Percentiles rank a stretch among this genome's conserved stretches.
Evolutionary conservation across 2,113 vertebrate genomes (phyloP).

Genomic region (Prionailurus bengalensis): DNA sequence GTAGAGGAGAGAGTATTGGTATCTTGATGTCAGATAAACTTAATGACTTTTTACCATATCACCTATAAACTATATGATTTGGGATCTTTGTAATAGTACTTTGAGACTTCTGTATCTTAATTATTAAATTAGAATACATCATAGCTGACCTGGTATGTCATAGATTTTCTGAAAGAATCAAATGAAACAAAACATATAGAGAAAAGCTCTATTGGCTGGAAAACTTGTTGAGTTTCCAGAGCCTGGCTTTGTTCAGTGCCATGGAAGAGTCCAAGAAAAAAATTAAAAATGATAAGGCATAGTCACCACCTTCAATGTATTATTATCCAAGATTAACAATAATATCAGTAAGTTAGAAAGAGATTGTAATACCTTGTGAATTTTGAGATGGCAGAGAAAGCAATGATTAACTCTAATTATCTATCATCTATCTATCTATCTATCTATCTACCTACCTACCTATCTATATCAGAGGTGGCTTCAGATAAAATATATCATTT

Average conservation of each 20-base stretch:
- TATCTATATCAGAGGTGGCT: not conserved
- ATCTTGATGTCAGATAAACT: not conserved
- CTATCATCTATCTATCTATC: not conserved
- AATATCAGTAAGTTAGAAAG: slow-evolving; percentile 28
- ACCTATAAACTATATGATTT: not conserved
- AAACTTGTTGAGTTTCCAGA: not conserved
- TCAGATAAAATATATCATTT: slow-evolving; percentile 19
- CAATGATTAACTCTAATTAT: not conserved
- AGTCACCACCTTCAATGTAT: not conserved
- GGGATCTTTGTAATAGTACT: not conserved
- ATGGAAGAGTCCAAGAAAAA: not conserved
- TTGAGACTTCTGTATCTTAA: not conserved
- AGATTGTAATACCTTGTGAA: not conserved
- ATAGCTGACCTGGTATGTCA: not conserved
- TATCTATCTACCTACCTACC: not conserved
- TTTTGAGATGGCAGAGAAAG: not conserved
- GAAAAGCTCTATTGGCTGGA: not conserved
- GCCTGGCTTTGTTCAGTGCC: not conserved
- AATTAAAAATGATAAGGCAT: not conserved
- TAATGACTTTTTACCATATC: not conserved
- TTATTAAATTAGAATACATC: not conserved
- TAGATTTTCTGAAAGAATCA: not conserved
- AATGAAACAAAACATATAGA: not conserved
- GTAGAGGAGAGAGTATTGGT: not conserved
- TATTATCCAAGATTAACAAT: slow-evolving; percentile 18